Evolutionary conservation across 2,888 invertebrate genomes (phyloP).

Genomic region (Trimorus sp.): DNA sequence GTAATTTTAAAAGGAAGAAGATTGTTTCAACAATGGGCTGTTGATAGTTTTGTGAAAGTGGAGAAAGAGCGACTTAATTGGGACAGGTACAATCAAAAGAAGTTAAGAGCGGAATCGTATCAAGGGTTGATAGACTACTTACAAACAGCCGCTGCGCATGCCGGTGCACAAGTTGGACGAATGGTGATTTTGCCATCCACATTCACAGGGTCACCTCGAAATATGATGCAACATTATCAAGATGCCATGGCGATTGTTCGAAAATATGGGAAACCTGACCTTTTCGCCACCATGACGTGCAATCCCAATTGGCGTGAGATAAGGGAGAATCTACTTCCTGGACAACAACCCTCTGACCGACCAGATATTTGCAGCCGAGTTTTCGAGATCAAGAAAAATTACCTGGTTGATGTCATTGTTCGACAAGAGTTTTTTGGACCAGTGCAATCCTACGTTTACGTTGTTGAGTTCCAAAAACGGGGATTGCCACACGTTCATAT

Average conservation of each 20-base stretch:
- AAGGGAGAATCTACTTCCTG: neutral
- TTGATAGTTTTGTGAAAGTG: constrained; percentile 4
- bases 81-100: neutral
- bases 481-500: constrained; percentile 2
- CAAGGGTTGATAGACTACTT: neutral
- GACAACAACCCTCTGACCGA: neutral
- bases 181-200: constrained; percentile 1
- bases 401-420: neutral
- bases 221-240: constrained; percentile 11
- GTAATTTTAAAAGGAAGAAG: constrained; percentile 5
- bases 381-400: neutral
- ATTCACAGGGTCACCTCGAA: neutral
- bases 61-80: neutral
- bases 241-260: constrained; percentile 2
- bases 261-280: constrained; percentile 3
- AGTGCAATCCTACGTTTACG: neutral
- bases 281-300: neutral
- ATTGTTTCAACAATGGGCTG: constrained; percentile 6
- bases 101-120: neutral
- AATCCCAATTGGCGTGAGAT: constrained; percentile 5
- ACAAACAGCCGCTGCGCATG: neutral
- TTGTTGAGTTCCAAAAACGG: constrained; percentile 6
- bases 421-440: neutral
- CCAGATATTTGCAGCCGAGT: neutral
- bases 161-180: neutral